A percentile compares a stretch with the other conserved stretches of the same genome.
Evolutionary conservation across 1,140 invertebrate species (phyloP).

Genomic region (Temnothorax longispinosus): DNA sequence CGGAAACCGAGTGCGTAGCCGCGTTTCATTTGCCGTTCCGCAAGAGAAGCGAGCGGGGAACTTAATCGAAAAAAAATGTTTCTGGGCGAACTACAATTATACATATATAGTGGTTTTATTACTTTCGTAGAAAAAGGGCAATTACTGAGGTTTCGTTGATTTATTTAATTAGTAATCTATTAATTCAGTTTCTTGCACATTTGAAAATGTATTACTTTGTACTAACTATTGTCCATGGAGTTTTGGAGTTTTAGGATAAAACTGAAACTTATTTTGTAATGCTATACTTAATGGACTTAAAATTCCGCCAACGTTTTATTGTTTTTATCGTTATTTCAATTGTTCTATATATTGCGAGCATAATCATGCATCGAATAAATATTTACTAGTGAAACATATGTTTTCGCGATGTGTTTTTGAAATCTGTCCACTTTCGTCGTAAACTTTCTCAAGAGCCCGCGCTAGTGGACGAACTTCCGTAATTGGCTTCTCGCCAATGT

Average conservation of each 20-base stretch:
- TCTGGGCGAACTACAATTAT: neutral
- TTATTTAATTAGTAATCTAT: neutral
- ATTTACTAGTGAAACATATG: neutral
- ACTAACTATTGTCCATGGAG: neutral
- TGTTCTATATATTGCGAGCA: neutral
- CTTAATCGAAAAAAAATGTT: neutral
- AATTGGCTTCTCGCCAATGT: slow-evolving; percentile 11
- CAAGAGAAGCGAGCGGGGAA: slow-evolving; percentile 22
- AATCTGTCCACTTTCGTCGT: neutral
- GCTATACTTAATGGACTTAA: neutral
- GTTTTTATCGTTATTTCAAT: no score
- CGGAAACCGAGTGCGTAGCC: slow-evolving; percentile 65
- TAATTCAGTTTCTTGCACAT: neutral
- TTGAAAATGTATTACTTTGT: neutral
- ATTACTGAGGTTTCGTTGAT: neutral
- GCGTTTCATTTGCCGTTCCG: slow-evolving; percentile 65
- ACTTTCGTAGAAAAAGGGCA: neutral
- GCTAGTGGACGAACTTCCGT: neutral
- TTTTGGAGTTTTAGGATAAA: neutral
- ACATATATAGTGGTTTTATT: neutral
- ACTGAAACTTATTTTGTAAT: neutral
- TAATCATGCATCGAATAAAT: slow-evolving; percentile 1
- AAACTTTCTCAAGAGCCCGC: neutral
- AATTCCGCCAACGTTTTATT: neutral
- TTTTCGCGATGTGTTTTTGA: neutral